Evolutionary conservation across 2,797 vertebrate species (phyloP).

Genomic region (Pseudochromis fuscus): DNA sequence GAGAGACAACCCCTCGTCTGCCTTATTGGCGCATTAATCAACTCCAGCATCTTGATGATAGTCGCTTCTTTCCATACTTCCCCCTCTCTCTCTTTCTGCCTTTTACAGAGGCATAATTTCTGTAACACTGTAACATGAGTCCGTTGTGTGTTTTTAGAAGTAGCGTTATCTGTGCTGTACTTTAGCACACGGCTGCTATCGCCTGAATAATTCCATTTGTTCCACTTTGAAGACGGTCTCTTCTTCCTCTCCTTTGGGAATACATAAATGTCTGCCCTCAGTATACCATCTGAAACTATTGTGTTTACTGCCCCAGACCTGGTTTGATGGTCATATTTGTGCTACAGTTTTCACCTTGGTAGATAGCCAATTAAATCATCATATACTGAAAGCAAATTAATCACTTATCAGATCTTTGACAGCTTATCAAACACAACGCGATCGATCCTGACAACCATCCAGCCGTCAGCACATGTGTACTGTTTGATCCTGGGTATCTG

Average conservation of each 20-base stretch:
- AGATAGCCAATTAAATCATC: slow-evolving; percentile 9
- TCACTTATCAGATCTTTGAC: slow-evolving; percentile 12
- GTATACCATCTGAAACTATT: slow-evolving; percentile 33
- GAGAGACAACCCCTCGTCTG: slow-evolving; percentile 52
- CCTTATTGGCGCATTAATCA: slow-evolving; percentile 49
- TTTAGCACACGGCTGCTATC: slow-evolving; percentile 51
- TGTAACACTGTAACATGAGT: slow-evolving; percentile 35
- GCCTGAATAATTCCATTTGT: slow-evolving; percentile 76
- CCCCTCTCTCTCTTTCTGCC: slow-evolving; percentile 8
- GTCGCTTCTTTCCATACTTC: slow-evolving; percentile 21
- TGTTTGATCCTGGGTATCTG: slow-evolving; percentile 16
- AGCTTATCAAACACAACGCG: slow-evolving; percentile 17
- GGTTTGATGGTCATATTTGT: slow-evolving; percentile 7
- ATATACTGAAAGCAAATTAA: background rate
- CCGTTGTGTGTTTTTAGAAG: slow-evolving; percentile 51
- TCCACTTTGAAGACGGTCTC: slow-evolving; percentile 66
- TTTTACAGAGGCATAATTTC: slow-evolving; percentile 38
- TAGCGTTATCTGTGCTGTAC: slow-evolving; percentile 43
- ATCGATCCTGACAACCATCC: background rate
- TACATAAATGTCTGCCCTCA: slow-evolving; percentile 58
- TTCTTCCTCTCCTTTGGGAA: slow-evolving; percentile 42
- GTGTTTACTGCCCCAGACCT: slow-evolving; percentile 26
- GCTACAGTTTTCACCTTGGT: slow-evolving; percentile 23
- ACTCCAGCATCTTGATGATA: slow-evolving; percentile 47
- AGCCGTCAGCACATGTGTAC: slow-evolving; percentile 5